These are phyloP conservation scores for Gallinago nigripennis DNA, from an alignment of 2,797 vertebrate genomes.

Conservation along the genomic window DNA sequence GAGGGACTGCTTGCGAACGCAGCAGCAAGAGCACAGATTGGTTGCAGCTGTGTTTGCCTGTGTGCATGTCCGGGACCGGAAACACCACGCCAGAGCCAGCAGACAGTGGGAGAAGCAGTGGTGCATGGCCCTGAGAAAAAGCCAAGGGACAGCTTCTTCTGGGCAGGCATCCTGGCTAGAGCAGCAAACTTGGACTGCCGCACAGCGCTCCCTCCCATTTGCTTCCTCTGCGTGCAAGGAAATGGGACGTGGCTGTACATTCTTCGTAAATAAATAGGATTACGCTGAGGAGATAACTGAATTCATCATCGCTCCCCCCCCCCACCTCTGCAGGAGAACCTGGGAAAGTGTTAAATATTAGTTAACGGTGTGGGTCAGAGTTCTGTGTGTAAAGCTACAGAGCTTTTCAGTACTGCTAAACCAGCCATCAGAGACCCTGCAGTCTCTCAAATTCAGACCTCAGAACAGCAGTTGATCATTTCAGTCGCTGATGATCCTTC, in stretches of 20 bases:
- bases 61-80: constrained; percentile 40
- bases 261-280: constrained; percentile 55
- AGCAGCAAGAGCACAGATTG: constrained; percentile 35
- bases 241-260: constrained; percentile 58
- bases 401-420: neutral
- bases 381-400: neutral
- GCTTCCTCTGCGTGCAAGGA: constrained; percentile 47
- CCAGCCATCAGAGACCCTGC: neutral
- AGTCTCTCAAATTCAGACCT: neutral
- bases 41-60: constrained; percentile 65
- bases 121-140: constrained; percentile 58
- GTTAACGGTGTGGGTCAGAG: neutral
- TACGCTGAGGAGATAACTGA: neutral
- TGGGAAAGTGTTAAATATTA: neutral
- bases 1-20: neutral
- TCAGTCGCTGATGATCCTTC: neutral
- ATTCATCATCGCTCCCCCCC: neutral
- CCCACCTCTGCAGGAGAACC: neutral
- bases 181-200: constrained; percentile 47
- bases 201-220: constrained; percentile 20
- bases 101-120: constrained; percentile 65
- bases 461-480: neutral
- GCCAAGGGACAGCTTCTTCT: constrained; percentile 67
- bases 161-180: constrained; percentile 52
- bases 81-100: constrained; percentile 52